A percentile compares a stretch with the other conserved stretches of the same genome.
phyloP scores from a whole-genome alignment of 2,888 invertebrate genomes.

The Sarcophaga subvicina region DNA sequence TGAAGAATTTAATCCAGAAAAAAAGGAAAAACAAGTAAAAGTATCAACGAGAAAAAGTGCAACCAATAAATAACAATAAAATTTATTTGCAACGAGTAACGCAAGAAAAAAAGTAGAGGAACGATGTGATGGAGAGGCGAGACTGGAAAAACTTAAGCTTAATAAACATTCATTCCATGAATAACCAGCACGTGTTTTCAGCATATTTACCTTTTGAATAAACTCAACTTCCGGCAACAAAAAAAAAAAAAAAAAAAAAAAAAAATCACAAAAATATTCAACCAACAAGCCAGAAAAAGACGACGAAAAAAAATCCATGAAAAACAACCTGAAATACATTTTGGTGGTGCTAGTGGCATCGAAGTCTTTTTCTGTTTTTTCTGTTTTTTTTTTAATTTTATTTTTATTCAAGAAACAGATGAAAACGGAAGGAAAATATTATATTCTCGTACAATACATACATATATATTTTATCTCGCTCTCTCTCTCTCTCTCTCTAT shows the following conservation, averaged over 20 bases:
- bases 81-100: not conserved
- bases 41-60: not conserved
- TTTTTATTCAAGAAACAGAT: constrained; percentile 17
- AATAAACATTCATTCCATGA: constrained; percentile 60
- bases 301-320: not conserved
- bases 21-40: too few species aligned
- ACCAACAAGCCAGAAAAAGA: not conserved
- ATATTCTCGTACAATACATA: too few species aligned
- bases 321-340: not conserved
- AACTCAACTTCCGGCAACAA: constrained; percentile 55
- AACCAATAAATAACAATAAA: not conserved
- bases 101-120: not conserved
- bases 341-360: not conserved
- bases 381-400: not conserved
- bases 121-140: not conserved
- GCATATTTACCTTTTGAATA: constrained; percentile 64
- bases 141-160: constrained; percentile 36
- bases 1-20: too few species aligned
- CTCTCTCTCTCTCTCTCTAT: too few species aligned
- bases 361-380: not conserved
- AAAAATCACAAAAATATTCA: constrained; percentile 1
- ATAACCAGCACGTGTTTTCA: constrained; percentile 64
- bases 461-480: too few species aligned
- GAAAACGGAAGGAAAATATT: constrained; percentile 41
- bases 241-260: constrained; percentile 14